Base-by-base conservation (phyloP, 2,113 vertebrate genomes). In the Plecturocebus donacophilus region DNA sequence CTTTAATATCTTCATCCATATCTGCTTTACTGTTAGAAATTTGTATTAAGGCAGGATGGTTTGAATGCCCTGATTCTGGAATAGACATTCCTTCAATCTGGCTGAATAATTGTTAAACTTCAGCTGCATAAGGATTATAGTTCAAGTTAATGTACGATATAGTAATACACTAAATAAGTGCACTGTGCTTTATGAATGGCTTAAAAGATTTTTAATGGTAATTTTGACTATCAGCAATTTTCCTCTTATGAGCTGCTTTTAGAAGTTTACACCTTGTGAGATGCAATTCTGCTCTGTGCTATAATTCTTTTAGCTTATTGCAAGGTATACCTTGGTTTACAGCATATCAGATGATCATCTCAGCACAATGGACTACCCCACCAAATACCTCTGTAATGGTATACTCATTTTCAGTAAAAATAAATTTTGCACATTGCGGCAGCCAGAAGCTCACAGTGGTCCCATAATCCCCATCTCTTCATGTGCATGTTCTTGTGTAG, bases 191-290 rank as follows among this genome's bases (percentile, higher is more conserved):
- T 47, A 66, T 9, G 56, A 47, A 27, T 7, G 56, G 64, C 64
- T 85, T 76, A 85, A 52, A 77, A 42, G 86, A 73, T 71, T 95
- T 87, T 88, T 73, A 82, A 90, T 70, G 47, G 87, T 35, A 54
- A 90, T 88, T 94, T 84, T 71, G 85, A 66, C 90, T 77, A 45
- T 35, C 16, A 70, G 86, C 52, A 52, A 73, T 93, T 96, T 92
- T 81, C 58, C 40, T 66, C 71, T 95, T 66, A 80, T 0, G 20
- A 96, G 49, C 66, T 81, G 77, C 71, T 73, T 80, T 88, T 75
- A 47, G 76, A 94, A 82, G 91, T 85, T 85, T 66, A 81, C 3
- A 20, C 25, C 73, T 64, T 85, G 58, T 6, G 79, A 66, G 64
- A 76, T 7, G 49, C 81, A 56, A 58, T 52, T 83, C 71, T 76